A percentile compares a stretch with the other conserved stretches of the same genome.
These are phyloP conservation scores for Eurosta solidaginis DNA, from an alignment of 1,140 invertebrate species.

Conservation along the genomic window DNA sequence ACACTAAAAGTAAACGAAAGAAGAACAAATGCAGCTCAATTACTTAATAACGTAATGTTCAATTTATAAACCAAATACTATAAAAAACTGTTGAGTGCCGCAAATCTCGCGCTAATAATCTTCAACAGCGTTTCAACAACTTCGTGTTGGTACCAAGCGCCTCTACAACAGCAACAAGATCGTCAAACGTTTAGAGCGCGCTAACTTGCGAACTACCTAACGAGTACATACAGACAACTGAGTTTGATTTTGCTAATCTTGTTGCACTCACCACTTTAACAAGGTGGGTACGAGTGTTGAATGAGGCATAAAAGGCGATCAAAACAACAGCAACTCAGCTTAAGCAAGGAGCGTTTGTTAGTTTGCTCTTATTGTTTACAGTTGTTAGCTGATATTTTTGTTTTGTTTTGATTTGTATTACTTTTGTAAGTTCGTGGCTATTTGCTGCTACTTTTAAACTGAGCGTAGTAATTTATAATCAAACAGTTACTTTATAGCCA, in stretches of 20 bases:
- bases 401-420: background rate
- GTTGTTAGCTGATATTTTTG: background rate
- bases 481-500: constrained; percentile 23
- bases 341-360: background rate
- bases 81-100: background rate
- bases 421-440: background rate
- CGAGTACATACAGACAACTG: background rate
- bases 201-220: background rate
- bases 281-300: background rate
- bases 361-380: background rate
- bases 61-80: background rate
- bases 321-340: background rate
- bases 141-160: background rate
- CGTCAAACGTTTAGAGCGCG: background rate
- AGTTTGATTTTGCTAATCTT: background rate
- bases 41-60: no score
- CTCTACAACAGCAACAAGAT: background rate
- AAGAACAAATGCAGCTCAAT: no score
- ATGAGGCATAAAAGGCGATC: background rate
- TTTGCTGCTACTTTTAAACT: constrained; percentile 23
- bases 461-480: constrained; percentile 22
- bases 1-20: no score
- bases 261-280: no score
- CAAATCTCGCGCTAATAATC: background rate
- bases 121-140: background rate